phyloP scores from a whole-genome alignment of 2,888 invertebrate species.

The Alcis repandata region DNA sequence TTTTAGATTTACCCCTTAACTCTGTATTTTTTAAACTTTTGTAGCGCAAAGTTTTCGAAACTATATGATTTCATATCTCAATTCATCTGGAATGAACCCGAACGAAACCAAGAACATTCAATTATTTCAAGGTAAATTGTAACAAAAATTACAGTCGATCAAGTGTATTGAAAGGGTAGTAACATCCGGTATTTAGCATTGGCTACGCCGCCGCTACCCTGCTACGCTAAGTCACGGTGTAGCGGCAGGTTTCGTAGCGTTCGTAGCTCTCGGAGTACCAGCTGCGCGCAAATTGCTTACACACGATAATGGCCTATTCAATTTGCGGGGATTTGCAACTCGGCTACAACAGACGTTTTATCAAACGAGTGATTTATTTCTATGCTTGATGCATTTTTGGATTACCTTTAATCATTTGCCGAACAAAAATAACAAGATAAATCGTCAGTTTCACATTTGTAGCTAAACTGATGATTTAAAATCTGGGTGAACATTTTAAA shows the following conservation, averaged over 20 bases:
- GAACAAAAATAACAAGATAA: no score
- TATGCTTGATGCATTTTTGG: slow-evolving; percentile 25
- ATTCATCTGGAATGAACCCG: not conserved
- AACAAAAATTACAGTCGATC: no score
- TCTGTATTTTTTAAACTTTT: no score
- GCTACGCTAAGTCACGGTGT: slow-evolving; percentile 18
- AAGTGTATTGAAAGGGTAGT: no score
- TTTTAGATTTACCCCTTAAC: no score
- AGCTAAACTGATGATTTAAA: no score
- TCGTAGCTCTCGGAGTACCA: slow-evolving; percentile 69
- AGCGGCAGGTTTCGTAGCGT: slow-evolving; percentile 29
- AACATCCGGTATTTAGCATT: not conserved
- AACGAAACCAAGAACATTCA: not conserved
- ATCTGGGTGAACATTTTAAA: no score
- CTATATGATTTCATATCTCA: not conserved
- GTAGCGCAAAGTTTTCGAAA: not conserved
- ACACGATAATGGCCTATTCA: slow-evolving; percentile 84
- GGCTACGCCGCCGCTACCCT: slow-evolving; percentile 1
- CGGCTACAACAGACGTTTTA: slow-evolving; percentile 61
- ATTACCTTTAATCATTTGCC: not conserved
- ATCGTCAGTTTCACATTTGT: no score
- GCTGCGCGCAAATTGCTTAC: slow-evolving; percentile 82
- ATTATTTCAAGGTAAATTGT: no score
- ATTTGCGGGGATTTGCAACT: slow-evolving; percentile 82
- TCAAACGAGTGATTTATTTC: slow-evolving; percentile 45